Evolutionary conservation across 2,113 vertebrate species (phyloP), one percentile per base, ranked within the genome.

Genomic region (Pachyramphus minor): DNA sequence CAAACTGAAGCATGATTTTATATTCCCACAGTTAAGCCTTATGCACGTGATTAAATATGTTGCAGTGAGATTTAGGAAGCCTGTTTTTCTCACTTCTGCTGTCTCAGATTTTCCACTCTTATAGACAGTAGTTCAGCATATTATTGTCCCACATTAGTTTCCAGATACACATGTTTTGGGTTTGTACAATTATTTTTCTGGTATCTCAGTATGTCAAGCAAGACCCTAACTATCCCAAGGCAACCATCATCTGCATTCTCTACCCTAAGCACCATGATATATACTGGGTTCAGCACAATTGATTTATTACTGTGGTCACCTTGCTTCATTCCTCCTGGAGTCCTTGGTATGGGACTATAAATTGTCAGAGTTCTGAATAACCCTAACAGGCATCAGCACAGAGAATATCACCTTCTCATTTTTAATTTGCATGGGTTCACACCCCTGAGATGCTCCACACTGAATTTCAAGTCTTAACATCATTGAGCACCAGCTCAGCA

Each of bases 261-360:
- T 30, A 33, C 50, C 33, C 73, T 75, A 49, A 78, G 76, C 41
- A 86, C 17, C 52, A 67, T 45, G 68, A 93, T 56, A 68, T 44
- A 89, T 21, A 63, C 30, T 16, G 20, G 12, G 25, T 86, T 90
- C 39, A 88, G 72, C 27, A 53, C 68, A 60, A 90, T 35, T 81
- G 62, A 90, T 94, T 81, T 93, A 90, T 90, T 88, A 22, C 60
- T 84, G 28, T 87, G 76, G 76, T 93, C 83, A 89, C 47, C 64
- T 86, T 86, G 49, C 39, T 92, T 81, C 82, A 75, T 68, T 96
- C 35, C 68, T 94, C 18, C 39, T 86, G 47, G 52, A 91, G 24
- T 71, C 50, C 39, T 55, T 63, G 47, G 39, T 45, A 76, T 2
- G 55, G 15, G 44, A 86, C 88, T 60, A 53, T 60, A 90, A 92